Evolutionary conservation across 2,797 vertebrate genomes (phyloP), one percentile per base, ranked within the genome.

Genomic region (Dipus sagitta): DNA sequence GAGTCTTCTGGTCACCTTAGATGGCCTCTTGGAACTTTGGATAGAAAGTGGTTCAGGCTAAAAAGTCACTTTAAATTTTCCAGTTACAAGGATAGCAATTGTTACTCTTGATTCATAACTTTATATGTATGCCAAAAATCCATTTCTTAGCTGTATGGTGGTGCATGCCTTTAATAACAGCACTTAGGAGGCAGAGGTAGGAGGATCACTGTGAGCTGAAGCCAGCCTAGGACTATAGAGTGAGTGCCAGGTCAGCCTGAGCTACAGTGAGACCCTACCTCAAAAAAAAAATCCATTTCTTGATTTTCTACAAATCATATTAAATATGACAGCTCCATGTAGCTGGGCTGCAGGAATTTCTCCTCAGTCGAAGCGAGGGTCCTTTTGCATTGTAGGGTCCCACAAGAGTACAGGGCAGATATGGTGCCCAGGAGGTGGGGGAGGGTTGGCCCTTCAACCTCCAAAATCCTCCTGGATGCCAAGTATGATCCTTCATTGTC

Each of bases 241-340:
- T 47, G 47, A 47, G 47, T 47, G 47, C 47, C 47, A 47, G 47
- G 47, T 47, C 47, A 47, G 47, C 47, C 47, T 47, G 47, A 47
- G 47, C 47, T 47, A 47, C 6, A 47, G 47, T 47, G 47, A 47
- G 47, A 9, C 47, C 47, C 47, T 47, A 47, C 47, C 47, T 47
- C 11, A 47, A 47, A 47, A 47, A 38, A 38, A 47, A 47, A 47
- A 47, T 79, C 15, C 4, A 32, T 30, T 84, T 79, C 71, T 42
- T 64, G 70, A 60, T 85, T 84, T 93, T 71, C 75, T 90, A 24
- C 12, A 86, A 96, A 54, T 21, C 65, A n/a, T 70, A 79, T 91
- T 34, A 81, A 75, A 21, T 75, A 60, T 82, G 71, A 76, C 58
- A 62, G 17, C 21, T 32, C 47, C 17, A 30, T 6, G 58, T 11